phyloP scores from a whole-genome alignment of 2,113 vertebrate species.

The Herpetotheres cachinnans region DNA sequence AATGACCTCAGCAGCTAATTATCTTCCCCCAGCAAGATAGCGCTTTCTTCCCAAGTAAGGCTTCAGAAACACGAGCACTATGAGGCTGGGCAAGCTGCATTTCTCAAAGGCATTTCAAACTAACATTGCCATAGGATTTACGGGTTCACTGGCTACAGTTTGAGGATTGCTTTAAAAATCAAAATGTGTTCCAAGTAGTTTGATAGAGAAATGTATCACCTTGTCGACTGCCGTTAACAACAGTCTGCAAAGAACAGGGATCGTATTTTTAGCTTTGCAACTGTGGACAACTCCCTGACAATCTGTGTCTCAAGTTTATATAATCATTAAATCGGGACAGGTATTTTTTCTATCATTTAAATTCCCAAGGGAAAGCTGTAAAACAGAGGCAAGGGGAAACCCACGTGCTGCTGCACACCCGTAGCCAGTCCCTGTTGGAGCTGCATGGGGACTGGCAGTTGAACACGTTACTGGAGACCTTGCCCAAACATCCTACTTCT shows the following conservation, averaged over 20 bases:
- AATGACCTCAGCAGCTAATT: constrained; percentile 59
- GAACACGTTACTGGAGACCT: not conserved
- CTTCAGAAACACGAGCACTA: not conserved
- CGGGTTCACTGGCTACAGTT: not conserved
- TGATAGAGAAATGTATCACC: not conserved
- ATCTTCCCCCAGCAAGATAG: not conserved
- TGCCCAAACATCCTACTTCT: not conserved
- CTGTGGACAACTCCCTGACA: not conserved
- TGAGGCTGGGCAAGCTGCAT: not conserved
- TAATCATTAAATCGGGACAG: not conserved
- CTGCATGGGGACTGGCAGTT: not conserved
- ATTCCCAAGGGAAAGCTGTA: not conserved
- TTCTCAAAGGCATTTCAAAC: not conserved
- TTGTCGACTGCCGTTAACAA: rapidly evolving
- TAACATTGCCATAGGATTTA: not conserved
- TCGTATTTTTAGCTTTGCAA: not conserved
- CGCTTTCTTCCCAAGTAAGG: constrained; percentile 68
- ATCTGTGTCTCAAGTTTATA: not conserved
- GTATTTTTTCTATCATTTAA: not conserved
- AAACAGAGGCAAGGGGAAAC: not conserved
- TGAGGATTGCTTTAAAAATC: not conserved
- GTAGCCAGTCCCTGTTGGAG: rapidly evolving
- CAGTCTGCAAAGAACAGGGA: not conserved
- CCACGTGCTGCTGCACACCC: not conserved
- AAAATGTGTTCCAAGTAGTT: not conserved